phyloP scores from a whole-genome alignment of 2,113 vertebrate species.

The Hyaena hyaena region DNA sequence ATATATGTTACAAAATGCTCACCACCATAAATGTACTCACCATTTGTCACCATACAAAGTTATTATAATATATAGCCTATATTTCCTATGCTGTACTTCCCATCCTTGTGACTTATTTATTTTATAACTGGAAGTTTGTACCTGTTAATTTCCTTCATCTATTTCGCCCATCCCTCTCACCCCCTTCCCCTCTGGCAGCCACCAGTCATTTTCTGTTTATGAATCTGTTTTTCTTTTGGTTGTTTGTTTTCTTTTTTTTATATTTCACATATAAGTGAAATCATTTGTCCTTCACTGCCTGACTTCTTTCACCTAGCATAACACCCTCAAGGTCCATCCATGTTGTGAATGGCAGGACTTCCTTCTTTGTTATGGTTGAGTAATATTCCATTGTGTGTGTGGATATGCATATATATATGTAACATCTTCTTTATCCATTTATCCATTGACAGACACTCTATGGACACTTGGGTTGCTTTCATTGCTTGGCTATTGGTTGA shows the following conservation, averaged over 20 bases:
- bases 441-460: not conserved
- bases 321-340: not conserved
- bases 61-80: not conserved
- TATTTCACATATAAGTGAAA: not conserved
- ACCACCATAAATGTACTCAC: not conserved
- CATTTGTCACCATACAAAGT: not conserved
- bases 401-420: not conserved
- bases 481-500: not conserved
- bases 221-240: not conserved
- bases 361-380: not conserved
- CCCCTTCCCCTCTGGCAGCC: not conserved
- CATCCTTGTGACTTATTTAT: not conserved
- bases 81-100: not conserved
- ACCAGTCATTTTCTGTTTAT: not conserved
- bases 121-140: not conserved
- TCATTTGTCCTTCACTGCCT: not conserved
- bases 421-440: not conserved
- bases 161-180: not conserved
- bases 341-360: not conserved
- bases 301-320: not conserved
- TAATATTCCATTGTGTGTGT: not conserved
- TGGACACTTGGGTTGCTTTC: not conserved
- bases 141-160: not conserved
- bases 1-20: not conserved
- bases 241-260: not conserved